Base-by-base conservation (phyloP, 1,140 invertebrate species). In the Drosophila yakuba region DNA sequence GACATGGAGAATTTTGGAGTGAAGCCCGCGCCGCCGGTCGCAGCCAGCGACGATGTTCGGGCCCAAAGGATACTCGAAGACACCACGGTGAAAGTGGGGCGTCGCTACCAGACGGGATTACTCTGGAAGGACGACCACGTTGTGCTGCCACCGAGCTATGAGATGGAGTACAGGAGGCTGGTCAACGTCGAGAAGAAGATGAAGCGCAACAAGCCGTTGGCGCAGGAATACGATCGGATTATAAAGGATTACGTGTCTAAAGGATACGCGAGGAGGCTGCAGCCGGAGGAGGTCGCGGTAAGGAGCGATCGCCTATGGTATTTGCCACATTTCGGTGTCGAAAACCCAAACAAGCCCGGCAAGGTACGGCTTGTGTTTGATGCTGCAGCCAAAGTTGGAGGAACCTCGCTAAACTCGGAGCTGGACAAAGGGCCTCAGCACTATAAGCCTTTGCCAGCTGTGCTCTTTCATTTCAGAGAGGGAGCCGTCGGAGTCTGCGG, bases 121-220 rank as follows among this genome's bases (percentile, higher is more conserved):
- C 43, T 44, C 8, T 44, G 41, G 41, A 43, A 43, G 41, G 41
- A 43, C 41, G 41, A 43, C 41, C 41, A 43, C n/a, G n/a, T 15
- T 43, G 41, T 43, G 43, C 15, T 43, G 43, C 43, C 43, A 44
- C 43, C 8, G 7, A 44, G 43, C 43, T 44, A 44, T 20, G 43
- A 44, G 15, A 44, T 44, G 43, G 43, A 15, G 15, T 44, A 20
- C 43, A 20, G 10, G 43, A 7, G 43, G 43, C 17, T 44, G 43
- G 15, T 44, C 43, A 44, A 44, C 17, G 43, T 44, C 10, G 43
- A 44, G 10, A 44, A 20, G n/a, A 44, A 44, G 15, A 17, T 44
- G 41, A 44, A 20, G 15, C 41, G 41, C 14, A 44, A 44, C 15
- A 15, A 15, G 15, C 43, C 8, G 15, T 44, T 44, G 15, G 43